These are phyloP conservation scores for Tragelaphus oryx DNA, from an alignment of 2,797 vertebrate species.

Conservation along the genomic window DNA sequence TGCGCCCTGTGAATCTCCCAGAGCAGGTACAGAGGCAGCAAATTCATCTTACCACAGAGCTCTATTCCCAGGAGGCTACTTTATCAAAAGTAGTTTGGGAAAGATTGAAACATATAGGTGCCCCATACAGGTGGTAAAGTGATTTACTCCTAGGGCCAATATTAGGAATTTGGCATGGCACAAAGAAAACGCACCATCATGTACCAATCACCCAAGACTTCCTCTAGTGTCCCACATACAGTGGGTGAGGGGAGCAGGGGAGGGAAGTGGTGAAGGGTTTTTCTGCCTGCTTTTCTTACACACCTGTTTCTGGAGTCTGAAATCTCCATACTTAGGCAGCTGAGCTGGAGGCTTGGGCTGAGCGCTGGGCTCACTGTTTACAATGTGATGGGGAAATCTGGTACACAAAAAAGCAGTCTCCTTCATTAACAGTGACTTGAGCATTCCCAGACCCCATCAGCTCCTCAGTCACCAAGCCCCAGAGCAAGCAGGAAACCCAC, in stretches of 20 bases:
- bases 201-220: neutral
- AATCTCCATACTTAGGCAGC: slow-evolving; percentile 82
- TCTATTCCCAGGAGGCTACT: slow-evolving; percentile 19
- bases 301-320: slow-evolving; percentile 84
- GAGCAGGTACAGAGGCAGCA: neutral
- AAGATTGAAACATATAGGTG: neutral
- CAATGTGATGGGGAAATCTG: slow-evolving; percentile 79
- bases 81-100: neutral
- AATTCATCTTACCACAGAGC: neutral
- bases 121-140: neutral
- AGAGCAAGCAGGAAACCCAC: slow-evolving; percentile 31
- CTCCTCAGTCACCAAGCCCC: neutral
- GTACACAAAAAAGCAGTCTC: neutral
- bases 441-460: slow-evolving; percentile 16
- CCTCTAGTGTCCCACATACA: neutral
- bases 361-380: slow-evolving; percentile 67
- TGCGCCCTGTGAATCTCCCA: neutral
- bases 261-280: neutral
- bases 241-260: neutral
- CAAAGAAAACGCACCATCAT: neutral
- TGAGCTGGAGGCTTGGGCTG: slow-evolving; percentile 75
- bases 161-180: neutral
- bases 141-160: neutral
- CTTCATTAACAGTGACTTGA: slow-evolving; percentile 17
- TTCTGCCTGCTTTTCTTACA: slow-evolving; percentile 45